Conservation (phyloP, 2,888 invertebrate genomes). For the Cryptophagus acutangulus region DNA sequence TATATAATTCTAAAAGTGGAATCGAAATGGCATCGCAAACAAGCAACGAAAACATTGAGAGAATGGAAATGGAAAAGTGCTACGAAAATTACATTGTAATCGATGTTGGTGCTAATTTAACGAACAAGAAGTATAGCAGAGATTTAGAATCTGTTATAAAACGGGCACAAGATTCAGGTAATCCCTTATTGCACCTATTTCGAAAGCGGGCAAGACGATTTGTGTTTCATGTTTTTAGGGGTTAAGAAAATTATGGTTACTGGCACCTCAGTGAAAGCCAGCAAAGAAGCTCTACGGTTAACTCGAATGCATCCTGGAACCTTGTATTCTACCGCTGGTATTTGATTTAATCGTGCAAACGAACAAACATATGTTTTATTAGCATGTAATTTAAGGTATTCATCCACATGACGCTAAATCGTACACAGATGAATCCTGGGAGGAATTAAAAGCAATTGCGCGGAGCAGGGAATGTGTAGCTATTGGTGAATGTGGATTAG, state of each 20-base stretch:
- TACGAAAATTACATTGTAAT: constrained; percentile 89
- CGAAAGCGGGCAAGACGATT: constrained; percentile 6
- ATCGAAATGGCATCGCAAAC: constrained; percentile 17
- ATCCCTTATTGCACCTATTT: constrained; percentile 12
- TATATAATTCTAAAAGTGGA: too few relatives aligned
- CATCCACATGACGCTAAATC: constrained; percentile 93
- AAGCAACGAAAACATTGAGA: constrained; percentile 10
- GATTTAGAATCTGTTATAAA: constrained; percentile 89
- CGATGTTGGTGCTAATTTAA: constrained; percentile 89
- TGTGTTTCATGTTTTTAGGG: constrained; percentile 51
- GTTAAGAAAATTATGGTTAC: constrained; percentile 93
- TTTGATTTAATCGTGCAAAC: not conserved
- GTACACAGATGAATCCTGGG: constrained; percentile 72
- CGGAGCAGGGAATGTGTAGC: constrained; percentile 86
- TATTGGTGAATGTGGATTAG: constrained; percentile 89
- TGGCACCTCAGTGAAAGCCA: constrained; percentile 81
- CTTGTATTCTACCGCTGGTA: constrained; percentile 86
- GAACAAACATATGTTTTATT: constrained; percentile 1
- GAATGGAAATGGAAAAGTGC: constrained; percentile 63
- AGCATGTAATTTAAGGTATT: constrained; percentile 56
- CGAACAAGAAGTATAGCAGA: constrained; percentile 87
- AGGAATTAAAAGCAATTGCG: constrained; percentile 69
- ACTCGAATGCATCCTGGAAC: constrained; percentile 86
- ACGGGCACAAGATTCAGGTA: constrained; percentile 89
- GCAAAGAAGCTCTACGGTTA: constrained; percentile 84